These are phyloP conservation scores for Zootermopsis nevadensis DNA, from an alignment of 2,888 invertebrate species.

Conservation along the genomic window DNA sequence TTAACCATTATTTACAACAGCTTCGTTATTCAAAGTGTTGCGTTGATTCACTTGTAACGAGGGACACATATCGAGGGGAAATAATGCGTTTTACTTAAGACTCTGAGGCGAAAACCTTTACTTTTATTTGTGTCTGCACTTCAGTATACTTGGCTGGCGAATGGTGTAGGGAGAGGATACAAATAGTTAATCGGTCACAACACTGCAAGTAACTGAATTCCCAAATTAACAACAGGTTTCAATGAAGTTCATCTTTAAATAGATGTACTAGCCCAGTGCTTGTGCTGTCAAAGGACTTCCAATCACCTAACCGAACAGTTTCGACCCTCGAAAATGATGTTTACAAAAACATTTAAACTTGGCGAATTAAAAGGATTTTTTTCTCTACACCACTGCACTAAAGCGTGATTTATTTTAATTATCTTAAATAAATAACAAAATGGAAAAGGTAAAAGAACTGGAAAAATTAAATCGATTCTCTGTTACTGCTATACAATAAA, in stretches of 20 bases:
- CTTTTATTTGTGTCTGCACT: background rate
- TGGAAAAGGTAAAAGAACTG: too few relatives aligned
- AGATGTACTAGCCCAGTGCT: background rate
- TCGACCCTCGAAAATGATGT: too few relatives aligned
- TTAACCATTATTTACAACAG: too few relatives aligned
- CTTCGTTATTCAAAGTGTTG: too few relatives aligned
- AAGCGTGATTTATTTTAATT: background rate
- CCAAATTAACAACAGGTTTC: background rate
- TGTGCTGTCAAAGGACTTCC: background rate
- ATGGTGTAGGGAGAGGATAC: background rate
- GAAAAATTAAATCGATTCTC: too few relatives aligned
- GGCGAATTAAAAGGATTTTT: background rate
- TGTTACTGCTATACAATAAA: too few relatives aligned
- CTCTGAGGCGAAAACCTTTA: background rate
- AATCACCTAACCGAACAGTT: background rate
- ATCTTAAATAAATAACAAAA: too few relatives aligned
- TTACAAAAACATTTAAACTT: background rate
- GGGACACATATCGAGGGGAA: too few relatives aligned
- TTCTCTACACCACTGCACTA: background rate
- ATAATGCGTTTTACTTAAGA: too few relatives aligned
- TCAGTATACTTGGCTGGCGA: background rate
- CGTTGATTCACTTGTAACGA: too few relatives aligned
- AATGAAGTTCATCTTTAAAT: slow-evolving; percentile 2
- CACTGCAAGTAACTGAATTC: background rate
- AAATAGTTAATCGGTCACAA: slow-evolving; percentile 10